phyloP scores from a whole-genome alignment of 35 echinoderm and acorn worm genomes.

The Lytechinus variegatus region DNA sequence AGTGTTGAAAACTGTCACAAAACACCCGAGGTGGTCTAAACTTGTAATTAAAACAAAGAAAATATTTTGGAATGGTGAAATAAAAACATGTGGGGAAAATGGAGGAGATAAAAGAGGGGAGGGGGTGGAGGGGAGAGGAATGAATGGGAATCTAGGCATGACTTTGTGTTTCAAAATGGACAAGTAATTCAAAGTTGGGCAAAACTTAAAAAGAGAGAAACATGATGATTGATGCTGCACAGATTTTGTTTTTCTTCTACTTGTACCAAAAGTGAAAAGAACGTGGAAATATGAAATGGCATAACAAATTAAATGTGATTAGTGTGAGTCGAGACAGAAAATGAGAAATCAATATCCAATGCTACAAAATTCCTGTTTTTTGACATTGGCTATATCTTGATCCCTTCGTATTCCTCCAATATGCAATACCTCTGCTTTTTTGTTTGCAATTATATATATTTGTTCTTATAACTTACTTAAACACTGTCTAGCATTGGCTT shows the following conservation, averaged over 20 bases:
- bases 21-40: too few relatives aligned
- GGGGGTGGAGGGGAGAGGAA: neutral
- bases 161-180: neutral
- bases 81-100: neutral
- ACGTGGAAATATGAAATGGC: neutral
- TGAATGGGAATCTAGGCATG: neutral
- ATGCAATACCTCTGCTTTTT: too few relatives aligned
- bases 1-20: too few relatives aligned
- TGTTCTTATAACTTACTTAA: too few relatives aligned
- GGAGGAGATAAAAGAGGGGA: neutral
- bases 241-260: neutral
- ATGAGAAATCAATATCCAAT: neutral
- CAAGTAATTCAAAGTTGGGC: neutral
- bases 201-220: neutral
- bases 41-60: too few relatives aligned
- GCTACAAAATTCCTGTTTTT: too few relatives aligned
- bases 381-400: too few relatives aligned
- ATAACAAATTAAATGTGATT: neutral
- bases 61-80: too few relatives aligned
- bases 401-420: too few relatives aligned
- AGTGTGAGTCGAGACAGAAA: neutral
- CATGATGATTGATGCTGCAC: neutral
- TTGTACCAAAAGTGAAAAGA: neutral
- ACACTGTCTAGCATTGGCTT: too few relatives aligned
- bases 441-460: too few relatives aligned